These are phyloP conservation scores for Zhuqinia jingwanae DNA, from an alignment of 2,888 invertebrate genomes.

Conservation along the genomic window DNA sequence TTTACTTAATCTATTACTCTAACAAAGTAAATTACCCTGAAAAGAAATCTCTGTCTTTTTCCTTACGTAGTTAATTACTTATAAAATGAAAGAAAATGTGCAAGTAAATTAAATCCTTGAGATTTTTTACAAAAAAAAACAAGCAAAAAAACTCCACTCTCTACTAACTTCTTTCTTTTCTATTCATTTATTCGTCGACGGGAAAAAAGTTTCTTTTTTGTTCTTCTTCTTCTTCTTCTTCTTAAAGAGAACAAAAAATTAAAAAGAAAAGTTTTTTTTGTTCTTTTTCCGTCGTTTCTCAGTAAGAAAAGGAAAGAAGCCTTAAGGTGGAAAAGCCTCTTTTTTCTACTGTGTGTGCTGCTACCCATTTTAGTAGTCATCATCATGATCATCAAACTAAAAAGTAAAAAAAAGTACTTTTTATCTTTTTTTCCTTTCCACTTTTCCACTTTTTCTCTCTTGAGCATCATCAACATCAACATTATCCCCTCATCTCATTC, in stretches of 20 bases:
- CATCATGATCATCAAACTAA: slow-evolving; percentile 52
- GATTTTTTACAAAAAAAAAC: slow-evolving; percentile 32
- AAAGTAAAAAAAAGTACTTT: slow-evolving; percentile 57
- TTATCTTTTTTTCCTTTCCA: slow-evolving; percentile 28
- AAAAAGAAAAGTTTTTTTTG: slow-evolving; percentile 41
- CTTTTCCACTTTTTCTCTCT: slow-evolving; percentile 22
- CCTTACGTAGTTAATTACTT: slow-evolving; percentile 19
- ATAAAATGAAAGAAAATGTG: slow-evolving; percentile 13
- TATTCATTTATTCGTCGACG: slow-evolving; percentile 41
- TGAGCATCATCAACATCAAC: slow-evolving; percentile 13
- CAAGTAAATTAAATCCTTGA: slow-evolving; percentile 23
- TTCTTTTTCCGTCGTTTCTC: background rate
- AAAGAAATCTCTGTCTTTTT: background rate
- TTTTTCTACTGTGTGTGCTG: slow-evolving; percentile 15
- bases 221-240: too few relatives aligned
- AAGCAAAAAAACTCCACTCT: slow-evolving; percentile 11
- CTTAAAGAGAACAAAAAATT: slow-evolving; percentile 17
- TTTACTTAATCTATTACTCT: background rate
- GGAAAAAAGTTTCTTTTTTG: slow-evolving; percentile 19
- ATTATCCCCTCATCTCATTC: background rate
- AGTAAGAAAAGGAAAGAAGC: slow-evolving; percentile 57
- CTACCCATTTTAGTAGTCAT: slow-evolving; percentile 17
- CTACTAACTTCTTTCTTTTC: slow-evolving; percentile 21
- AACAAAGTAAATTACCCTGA: background rate
- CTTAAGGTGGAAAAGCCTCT: slow-evolving; percentile 56